Conservation (phyloP, 1,140 invertebrate genomes). For the Microplitis mediator region DNA sequence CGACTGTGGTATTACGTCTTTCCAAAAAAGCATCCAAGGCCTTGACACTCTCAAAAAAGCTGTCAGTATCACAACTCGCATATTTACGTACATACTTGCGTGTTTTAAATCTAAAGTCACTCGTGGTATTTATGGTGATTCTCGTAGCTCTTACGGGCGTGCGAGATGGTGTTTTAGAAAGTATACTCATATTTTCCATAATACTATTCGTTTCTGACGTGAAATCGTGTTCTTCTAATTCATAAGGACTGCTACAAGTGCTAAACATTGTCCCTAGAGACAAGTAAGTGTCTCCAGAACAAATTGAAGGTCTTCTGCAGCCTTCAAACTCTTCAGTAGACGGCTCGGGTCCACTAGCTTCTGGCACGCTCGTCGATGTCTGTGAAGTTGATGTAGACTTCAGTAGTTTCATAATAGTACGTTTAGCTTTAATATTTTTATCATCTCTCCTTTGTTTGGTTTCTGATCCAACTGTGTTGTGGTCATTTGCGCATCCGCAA, state of each 20-base stretch:
- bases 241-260: slow-evolving; percentile 42
- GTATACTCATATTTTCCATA: slow-evolving; percentile 23
- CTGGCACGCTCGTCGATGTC: slow-evolving; percentile 30
- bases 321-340: slow-evolving; percentile 22
- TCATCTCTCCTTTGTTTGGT: background rate
- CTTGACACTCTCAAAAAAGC: slow-evolving; percentile 49
- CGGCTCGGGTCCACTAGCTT: slow-evolving; percentile 35
- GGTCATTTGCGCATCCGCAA: slow-evolving; percentile 46
- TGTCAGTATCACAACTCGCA: slow-evolving; percentile 44
- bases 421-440: slow-evolving; percentile 25
- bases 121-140: background rate
- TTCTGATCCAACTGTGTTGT: background rate
- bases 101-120: background rate
- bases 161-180: slow-evolving; percentile 25
- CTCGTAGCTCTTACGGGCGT: slow-evolving; percentile 6
- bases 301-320: slow-evolving; percentile 39
- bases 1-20: slow-evolving; percentile 20
- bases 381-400: slow-evolving; percentile 33
- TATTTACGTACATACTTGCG: slow-evolving; percentile 13
- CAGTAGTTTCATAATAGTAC: slow-evolving; percentile 41
- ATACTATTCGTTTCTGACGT: slow-evolving; percentile 42
- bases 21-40: slow-evolving; percentile 49
- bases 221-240: slow-evolving; percentile 41
- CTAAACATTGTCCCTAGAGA: slow-evolving; percentile 40
- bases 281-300: slow-evolving; percentile 43